phyloP scores from a whole-genome alignment of 1,140 invertebrate species.

The Contarinia nasturtii region DNA sequence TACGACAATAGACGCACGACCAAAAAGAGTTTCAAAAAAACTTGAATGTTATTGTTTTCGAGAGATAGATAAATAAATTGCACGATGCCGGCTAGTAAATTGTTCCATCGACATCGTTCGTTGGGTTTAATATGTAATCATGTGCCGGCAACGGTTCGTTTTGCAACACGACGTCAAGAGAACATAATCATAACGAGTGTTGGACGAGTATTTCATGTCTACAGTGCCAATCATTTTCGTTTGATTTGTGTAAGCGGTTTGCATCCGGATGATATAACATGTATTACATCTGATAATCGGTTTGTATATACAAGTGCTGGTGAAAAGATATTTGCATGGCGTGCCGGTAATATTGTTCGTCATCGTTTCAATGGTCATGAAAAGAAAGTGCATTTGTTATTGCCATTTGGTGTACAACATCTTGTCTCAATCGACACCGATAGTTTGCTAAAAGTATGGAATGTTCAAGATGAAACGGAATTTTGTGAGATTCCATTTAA shows the following conservation, averaged over 20 bases:
- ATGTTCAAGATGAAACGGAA: conserved; percentile 54
- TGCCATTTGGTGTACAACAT: conserved; percentile 65
- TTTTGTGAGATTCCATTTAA: conserved; percentile 51
- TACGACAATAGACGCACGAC: too few species aligned
- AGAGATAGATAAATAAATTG: too few species aligned
- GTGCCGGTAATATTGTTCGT: conserved; percentile 66
- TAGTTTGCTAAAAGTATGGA: conserved; percentile 66
- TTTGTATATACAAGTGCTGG: conserved; percentile 70
- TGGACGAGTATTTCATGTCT: conserved; percentile 81
- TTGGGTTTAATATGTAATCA: conserved; percentile 88
- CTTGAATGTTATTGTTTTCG: too few species aligned
- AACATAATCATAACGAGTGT: conserved; percentile 77
- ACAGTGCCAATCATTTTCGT: conserved; percentile 64
- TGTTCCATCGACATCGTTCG: conserved; percentile 66
- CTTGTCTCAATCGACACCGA: conserved; percentile 69
- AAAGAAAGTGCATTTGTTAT: conserved; percentile 48
- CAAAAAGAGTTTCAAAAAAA: too few species aligned
- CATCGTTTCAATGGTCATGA: conserved; percentile 66
- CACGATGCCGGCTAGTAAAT: conserved; percentile 36
- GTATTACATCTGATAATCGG: conserved; percentile 56
- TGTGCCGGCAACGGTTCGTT: conserved; percentile 66
- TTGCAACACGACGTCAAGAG: conserved; percentile 69
- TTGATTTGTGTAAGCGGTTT: conserved; percentile 64
- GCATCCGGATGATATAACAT: conserved; percentile 66
- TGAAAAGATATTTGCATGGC: conserved; percentile 68